Conservation (phyloP, 2,888 invertebrate species). For the Oscheius sp. region DNA sequence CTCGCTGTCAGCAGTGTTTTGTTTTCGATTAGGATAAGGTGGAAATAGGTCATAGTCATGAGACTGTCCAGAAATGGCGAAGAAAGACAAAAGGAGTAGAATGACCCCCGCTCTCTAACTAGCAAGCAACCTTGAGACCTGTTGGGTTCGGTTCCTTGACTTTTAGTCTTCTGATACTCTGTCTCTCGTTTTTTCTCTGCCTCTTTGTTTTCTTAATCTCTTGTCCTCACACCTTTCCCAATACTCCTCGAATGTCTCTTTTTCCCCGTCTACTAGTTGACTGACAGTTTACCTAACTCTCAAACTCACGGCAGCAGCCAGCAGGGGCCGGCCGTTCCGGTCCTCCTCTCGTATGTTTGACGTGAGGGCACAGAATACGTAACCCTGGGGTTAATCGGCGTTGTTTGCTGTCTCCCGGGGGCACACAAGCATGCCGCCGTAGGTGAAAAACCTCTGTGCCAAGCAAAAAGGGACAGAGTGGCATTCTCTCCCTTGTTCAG, state of each 20-base stretch:
- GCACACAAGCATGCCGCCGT: constrained; percentile 7
- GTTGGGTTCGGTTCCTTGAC: background rate
- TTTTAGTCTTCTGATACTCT: background rate
- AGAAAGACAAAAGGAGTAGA: background rate
- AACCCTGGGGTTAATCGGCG: constrained; percentile 38
- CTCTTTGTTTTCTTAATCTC: too few species aligned
- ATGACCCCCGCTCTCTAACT: background rate
- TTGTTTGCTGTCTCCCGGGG: constrained; percentile 24
- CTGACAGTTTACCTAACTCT: background rate
- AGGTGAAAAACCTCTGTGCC: constrained; percentile 21
- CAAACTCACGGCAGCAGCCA: background rate
- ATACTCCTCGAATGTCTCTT: background rate
- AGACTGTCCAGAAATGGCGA: background rate
- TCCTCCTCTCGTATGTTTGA: constrained; percentile 7
- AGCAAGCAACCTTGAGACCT: too few species aligned
- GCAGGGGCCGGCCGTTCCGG: constrained; percentile 15
- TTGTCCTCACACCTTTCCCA: background rate
- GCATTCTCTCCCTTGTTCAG: constrained; percentile 22
- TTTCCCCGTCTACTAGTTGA: background rate
- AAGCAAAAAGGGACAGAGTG: background rate
- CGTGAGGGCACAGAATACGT: constrained; percentile 21
- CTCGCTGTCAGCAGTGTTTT: background rate
- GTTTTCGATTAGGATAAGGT: too few species aligned
- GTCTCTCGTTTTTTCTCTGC: background rate
- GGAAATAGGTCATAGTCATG: too few species aligned